A percentile compares a stretch with the other conserved stretches of the same genome.
phyloP scores from a whole-genome alignment of 2,888 invertebrate genomes.

The Tipula unca region DNA sequence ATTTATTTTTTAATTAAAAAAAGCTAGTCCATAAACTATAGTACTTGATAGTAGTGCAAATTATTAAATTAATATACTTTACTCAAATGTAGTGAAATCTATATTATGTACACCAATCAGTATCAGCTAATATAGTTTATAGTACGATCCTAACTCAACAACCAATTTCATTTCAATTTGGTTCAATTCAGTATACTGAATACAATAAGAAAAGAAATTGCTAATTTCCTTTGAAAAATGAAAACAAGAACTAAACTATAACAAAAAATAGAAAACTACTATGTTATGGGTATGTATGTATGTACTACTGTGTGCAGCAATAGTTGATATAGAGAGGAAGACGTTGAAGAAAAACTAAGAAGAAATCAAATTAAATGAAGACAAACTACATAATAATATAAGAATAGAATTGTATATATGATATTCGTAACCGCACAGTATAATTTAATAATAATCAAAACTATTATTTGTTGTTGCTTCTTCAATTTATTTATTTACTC shows the following conservation, averaged over 20 bases:
- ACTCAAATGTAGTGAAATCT: neutral
- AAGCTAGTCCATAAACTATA: too few relatives aligned
- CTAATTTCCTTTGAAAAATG: conserved; percentile 1
- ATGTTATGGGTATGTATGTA: too few relatives aligned
- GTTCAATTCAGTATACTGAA: neutral
- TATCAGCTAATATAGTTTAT: neutral
- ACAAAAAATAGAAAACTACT: neutral
- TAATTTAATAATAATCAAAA: conserved; percentile 8
- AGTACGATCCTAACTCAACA: neutral
- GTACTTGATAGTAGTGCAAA: neutral
- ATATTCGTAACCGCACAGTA: neutral
- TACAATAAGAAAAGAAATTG: neutral
- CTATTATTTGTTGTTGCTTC: neutral
- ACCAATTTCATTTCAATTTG: neutral
- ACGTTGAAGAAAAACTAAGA: neutral
- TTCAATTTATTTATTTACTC: neutral
- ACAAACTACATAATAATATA: neutral
- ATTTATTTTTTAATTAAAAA: neutral
- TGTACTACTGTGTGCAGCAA: neutral
- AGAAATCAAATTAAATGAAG: neutral
- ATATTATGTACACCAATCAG: neutral
- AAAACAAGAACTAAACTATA: neutral
- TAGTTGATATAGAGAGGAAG: neutral
- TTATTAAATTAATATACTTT: neutral
- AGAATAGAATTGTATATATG: neutral